A percentile compares a stretch with the other conserved stretches of the same genome.
These are phyloP conservation scores for Zingel zingel DNA, from an alignment of 2,113 vertebrate species.

Conservation along the genomic window DNA sequence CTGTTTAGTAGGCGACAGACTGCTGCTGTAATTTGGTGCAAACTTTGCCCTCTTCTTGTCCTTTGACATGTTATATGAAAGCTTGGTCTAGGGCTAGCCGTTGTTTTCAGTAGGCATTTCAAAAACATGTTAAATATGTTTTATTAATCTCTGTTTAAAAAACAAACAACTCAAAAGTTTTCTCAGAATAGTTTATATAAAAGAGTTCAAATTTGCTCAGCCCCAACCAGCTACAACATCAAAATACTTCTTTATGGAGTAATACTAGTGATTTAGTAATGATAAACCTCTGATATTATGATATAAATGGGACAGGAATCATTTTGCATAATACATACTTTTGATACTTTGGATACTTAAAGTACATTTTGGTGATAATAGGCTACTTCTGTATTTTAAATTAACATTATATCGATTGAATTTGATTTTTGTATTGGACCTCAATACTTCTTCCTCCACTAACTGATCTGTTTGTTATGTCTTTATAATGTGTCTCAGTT, in stretches of 20 bases:
- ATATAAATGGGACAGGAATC: neutral
- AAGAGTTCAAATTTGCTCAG: neutral
- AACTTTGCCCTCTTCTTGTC: conserved; percentile 43
- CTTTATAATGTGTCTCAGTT: conserved; percentile 53
- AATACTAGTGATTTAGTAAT: neutral
- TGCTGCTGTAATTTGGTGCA: neutral
- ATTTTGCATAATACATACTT: neutral
- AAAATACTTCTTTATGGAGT: neutral
- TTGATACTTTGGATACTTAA: neutral
- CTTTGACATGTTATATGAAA: neutral
- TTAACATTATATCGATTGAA: neutral
- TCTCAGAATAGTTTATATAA: neutral
- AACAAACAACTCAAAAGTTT: neutral
- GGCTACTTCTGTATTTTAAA: neutral
- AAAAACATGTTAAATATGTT: neutral
- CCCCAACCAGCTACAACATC: neutral
- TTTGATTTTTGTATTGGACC: neutral
- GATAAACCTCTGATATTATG: no score
- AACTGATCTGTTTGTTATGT: neutral
- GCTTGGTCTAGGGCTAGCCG: neutral
- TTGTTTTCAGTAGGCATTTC: neutral
- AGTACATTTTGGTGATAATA: neutral
- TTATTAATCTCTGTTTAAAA: neutral
- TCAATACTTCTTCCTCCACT: neutral
- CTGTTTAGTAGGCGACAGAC: neutral